Conservation (phyloP, 2,888 invertebrate genomes). For the Amaurobius ferox region DNA sequence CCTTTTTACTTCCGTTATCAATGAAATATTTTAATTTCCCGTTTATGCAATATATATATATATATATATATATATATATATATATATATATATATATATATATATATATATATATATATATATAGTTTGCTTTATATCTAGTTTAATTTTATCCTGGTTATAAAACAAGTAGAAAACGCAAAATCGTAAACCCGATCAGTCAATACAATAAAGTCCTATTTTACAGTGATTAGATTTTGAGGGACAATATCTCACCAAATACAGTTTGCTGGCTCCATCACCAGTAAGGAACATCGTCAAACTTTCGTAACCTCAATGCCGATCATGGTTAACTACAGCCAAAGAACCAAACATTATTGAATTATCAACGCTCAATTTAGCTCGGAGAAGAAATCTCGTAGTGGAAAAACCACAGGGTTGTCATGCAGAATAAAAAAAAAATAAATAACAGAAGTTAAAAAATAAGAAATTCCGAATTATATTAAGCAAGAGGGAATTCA, state of each 20-base stretch:
- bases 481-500: conserved; percentile 56
- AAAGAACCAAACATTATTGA: conserved; percentile 44
- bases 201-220: background rate
- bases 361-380: conserved; percentile 55
- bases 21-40: too few species aligned
- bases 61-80: too few species aligned
- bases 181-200: too few species aligned
- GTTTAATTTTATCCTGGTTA: too few species aligned
- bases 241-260: background rate
- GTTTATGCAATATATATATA: too few species aligned
- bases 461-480: background rate
- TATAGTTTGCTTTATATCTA: too few species aligned
- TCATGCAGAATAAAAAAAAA: too few species aligned
- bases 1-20: too few species aligned
- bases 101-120: too few species aligned
- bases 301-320: conserved; percentile 27
- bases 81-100: too few species aligned
- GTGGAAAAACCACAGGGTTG: conserved; percentile 18
- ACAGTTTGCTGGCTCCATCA: background rate
- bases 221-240: background rate
- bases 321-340: conserved; percentile 24
- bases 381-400: background rate
- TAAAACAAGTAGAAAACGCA: too few species aligned
- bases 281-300: background rate
- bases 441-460: background rate